A percentile compares a stretch with the other conserved stretches of the same genome.
These are phyloP conservation scores for Lagorchestes hirsutus DNA, from an alignment of 2,797 vertebrate species.

Conservation along the genomic window DNA sequence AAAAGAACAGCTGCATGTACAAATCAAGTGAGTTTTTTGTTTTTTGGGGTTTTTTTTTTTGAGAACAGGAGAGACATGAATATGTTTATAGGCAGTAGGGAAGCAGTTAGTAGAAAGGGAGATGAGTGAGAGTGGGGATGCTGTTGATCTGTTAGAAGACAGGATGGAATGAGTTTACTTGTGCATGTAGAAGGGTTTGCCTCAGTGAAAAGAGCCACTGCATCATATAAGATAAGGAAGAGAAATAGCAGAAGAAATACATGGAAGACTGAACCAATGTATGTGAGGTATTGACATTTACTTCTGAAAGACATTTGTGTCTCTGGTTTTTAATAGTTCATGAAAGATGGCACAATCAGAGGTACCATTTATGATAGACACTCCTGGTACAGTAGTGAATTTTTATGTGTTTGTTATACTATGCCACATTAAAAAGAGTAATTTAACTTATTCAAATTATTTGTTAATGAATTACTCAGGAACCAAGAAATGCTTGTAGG, in stretches of 20 bases:
- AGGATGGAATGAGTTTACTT: background rate
- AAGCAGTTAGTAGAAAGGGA: background rate
- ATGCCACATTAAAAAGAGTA: background rate
- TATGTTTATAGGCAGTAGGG: background rate
- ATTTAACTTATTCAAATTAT: background rate
- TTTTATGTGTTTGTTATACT: background rate
- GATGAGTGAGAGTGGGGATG: background rate
- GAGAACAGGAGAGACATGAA: background rate
- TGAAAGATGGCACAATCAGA: background rate
- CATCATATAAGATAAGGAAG: no score
- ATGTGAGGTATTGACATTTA: background rate
- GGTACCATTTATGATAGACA: background rate
- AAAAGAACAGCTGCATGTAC: background rate
- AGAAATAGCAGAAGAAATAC: background rate
- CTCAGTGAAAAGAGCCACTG: background rate
- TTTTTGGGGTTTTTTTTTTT: no score
- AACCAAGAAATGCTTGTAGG: background rate
- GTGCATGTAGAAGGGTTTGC: background rate
- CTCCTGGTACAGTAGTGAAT: background rate
- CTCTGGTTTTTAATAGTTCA: background rate
- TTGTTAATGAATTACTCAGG: background rate
- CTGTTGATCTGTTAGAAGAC: background rate
- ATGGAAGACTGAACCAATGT: background rate
- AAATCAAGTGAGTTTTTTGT: background rate
- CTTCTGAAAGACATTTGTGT: background rate